These are phyloP conservation scores for Mastacembelus armatus DNA, from an alignment of 2,797 vertebrate species.

Conservation along the genomic window DNA sequence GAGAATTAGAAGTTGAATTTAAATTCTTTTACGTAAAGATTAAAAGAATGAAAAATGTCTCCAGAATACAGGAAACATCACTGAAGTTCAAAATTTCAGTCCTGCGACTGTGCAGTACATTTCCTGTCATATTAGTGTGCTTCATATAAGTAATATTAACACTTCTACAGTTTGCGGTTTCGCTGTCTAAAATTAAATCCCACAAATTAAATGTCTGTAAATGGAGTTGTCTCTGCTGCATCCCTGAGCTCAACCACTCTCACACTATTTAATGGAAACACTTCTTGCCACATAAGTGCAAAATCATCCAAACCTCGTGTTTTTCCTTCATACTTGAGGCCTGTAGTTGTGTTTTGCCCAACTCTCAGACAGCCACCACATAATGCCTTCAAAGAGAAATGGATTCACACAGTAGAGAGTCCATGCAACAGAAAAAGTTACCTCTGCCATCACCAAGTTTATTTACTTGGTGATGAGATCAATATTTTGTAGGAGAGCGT, in stretches of 20 bases:
- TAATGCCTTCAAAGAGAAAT: slow-evolving; percentile 38
- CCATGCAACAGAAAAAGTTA: slow-evolving; percentile 34
- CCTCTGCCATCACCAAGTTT: slow-evolving; percentile 45
- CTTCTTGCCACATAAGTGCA: slow-evolving; percentile 8
- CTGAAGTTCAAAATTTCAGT: too few species aligned
- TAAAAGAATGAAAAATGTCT: too few species aligned
- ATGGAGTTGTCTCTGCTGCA: not conserved
- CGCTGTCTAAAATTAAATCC: slow-evolving; percentile 1
- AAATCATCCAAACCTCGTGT: slow-evolving; percentile 26
- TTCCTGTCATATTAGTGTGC: too few species aligned
- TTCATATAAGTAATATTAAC: too few species aligned
- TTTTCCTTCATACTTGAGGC: slow-evolving; percentile 45
- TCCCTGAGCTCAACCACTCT: slow-evolving; percentile 13
- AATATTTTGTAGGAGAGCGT: slow-evolving; percentile 45
- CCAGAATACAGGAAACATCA: too few species aligned
- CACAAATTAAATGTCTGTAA: slow-evolving; percentile 23
- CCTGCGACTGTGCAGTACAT: too few species aligned
- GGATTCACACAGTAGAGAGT: slow-evolving; percentile 44
- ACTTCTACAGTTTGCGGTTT: too few species aligned
- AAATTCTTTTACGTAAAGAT: too few species aligned
- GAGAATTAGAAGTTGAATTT: too few species aligned
- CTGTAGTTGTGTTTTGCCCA: slow-evolving; percentile 34
- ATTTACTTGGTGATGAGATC: slow-evolving; percentile 62
- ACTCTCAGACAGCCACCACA: slow-evolving; percentile 38
- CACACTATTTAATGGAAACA: slow-evolving; percentile 36